Percentiles rank a stretch among this genome's conserved stretches.
Conservation (phyloP, 2,888 invertebrate species). For the Phrixothrix hirtus region DNA sequence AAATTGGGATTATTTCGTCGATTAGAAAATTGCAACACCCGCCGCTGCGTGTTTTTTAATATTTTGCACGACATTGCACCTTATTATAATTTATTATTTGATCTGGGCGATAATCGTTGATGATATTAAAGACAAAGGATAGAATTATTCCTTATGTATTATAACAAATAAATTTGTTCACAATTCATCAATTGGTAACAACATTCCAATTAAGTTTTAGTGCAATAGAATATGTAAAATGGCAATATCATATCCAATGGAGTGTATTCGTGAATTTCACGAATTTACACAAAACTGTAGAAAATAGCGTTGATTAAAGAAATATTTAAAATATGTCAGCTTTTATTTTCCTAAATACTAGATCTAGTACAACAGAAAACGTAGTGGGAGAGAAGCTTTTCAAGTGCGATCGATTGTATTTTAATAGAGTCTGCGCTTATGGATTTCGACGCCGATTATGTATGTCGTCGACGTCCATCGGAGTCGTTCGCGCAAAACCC, state of each 20-base stretch:
- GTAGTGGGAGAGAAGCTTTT: background rate
- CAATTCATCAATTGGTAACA: conserved; percentile 42
- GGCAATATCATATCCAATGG: conserved; percentile 57
- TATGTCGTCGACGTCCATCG: conserved; percentile 40
- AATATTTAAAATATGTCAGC: conserved; percentile 50
- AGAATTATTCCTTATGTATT: conserved; percentile 33
- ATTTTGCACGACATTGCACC: conserved; percentile 51
- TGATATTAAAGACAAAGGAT: conserved; percentile 24
- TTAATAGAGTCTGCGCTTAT: conserved; percentile 16
- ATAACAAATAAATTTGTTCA: conserved; percentile 39
- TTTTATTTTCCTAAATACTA: conserved; percentile 6
- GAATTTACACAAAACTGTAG: conserved; percentile 54
- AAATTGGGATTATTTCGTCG: conserved; percentile 38
- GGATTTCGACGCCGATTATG: conserved; percentile 25
- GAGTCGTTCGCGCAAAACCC: conserved; percentile 41
- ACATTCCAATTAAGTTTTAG: conserved; percentile 46
- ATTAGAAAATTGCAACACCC: conserved; percentile 43
- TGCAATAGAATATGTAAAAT: conserved; percentile 57
- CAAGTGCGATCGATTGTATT: conserved; percentile 17
- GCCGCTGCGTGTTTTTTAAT: conserved; percentile 47
- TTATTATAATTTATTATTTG: conserved; percentile 39
- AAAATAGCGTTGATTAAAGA: conserved; percentile 58
- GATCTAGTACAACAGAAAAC: conserved; percentile 3
- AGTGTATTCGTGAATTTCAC: conserved; percentile 52
- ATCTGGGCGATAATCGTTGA: conserved; percentile 33